A percentile compares a stretch with the other conserved stretches of the same genome.
Evolutionary conservation across 2,797 vertebrate genomes (phyloP).

Genomic region (Lindbergichthys nudifrons): DNA sequence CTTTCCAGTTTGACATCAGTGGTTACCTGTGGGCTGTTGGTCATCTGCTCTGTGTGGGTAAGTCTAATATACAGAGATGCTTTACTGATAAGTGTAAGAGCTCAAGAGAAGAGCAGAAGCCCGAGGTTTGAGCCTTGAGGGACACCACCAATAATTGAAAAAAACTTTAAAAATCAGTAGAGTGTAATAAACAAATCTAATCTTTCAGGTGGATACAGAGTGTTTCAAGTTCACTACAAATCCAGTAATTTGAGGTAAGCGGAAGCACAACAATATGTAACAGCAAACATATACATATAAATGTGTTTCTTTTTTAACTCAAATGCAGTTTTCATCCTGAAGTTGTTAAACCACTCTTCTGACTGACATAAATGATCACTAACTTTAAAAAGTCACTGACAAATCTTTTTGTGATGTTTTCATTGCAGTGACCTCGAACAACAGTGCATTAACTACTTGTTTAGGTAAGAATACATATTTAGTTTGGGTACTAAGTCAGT

Average conservation of each 20-base stretch:
- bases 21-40: conserved; percentile 91
- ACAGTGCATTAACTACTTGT: conserved; percentile 94
- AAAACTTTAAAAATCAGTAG: background rate
- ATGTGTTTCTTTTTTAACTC: background rate
- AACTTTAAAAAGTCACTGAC: background rate
- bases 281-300: background rate
- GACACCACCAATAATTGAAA: background rate
- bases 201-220: conserved; percentile 90
- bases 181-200: rapidly evolving
- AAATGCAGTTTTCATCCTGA: background rate
- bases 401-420: conserved; percentile 13
- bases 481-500: background rate
- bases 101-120: background rate
- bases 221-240: conserved; percentile 86
- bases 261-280: background rate
- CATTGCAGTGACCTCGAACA: conserved; percentile 91
- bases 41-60: conserved; percentile 92
- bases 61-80: conserved; percentile 37
- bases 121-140: background rate
- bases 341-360: background rate
- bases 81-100: too few relatives aligned
- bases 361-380: background rate
- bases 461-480: conserved; percentile 87
- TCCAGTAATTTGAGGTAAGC: conserved; percentile 88
- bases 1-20: conserved; percentile 88